Evolutionary conservation across 35 echinoderm and acorn worm species (phyloP).

Genomic region (Apostichopus japonicus): DNA sequence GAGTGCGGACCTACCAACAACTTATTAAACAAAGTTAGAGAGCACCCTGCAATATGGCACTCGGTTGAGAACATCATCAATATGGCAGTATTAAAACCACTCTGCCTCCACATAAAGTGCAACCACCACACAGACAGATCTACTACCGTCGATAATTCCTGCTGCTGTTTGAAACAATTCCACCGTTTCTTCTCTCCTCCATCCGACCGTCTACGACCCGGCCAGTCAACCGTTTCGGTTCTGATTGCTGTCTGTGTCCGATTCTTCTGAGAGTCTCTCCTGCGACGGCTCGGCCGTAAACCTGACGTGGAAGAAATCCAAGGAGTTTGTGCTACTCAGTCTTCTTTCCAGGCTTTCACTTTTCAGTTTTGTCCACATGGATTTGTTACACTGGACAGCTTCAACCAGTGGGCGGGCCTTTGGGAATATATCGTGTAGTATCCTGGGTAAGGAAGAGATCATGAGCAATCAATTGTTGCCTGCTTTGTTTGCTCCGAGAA

Average conservation of each 20-base stretch:
- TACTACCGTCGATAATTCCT: no score
- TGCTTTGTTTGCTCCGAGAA: no score
- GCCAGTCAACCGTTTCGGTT: constrained; percentile 34
- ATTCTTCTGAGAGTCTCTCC: constrained; percentile 33
- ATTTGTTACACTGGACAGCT: constrained; percentile 70
- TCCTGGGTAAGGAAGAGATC: constrained; percentile 49
- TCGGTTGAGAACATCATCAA: no score
- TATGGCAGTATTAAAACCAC: no score
- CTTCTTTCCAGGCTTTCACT: constrained; percentile 75
- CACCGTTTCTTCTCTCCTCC: no score
- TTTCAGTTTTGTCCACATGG: constrained; percentile 82
- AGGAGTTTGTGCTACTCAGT: constrained; percentile 96
- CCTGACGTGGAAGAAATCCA: constrained; percentile 92
- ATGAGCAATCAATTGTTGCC: neutral
- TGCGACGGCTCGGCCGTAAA: constrained; percentile 66
- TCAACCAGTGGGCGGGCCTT: constrained; percentile 59
- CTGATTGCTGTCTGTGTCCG: constrained; percentile 37
- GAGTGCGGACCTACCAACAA: no score
- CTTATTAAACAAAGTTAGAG: no score
- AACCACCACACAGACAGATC: no score
- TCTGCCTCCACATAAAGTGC: no score
- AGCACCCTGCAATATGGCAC: no score
- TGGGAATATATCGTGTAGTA: constrained; percentile 80
- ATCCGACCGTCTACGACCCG: no score
- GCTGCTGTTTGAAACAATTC: no score